Evolutionary conservation across 1,140 invertebrate genomes (phyloP).

Genomic region (Apis mellifera): Amel_HAv3.1 CM009939.2:12156501-12157000

Average conservation of each 20-base stretch:
- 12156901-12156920: too few relatives aligned
- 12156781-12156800: too few relatives aligned
- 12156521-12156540: slow-evolving; percentile 43
- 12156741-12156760: too few relatives aligned
- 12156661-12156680: slow-evolving; percentile 22
- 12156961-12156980: background rate
- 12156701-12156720: slow-evolving; percentile 43
- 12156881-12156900: too few relatives aligned
- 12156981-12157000: slow-evolving; percentile 4
- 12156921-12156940: too few relatives aligned
- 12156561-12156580: slow-evolving; percentile 29
- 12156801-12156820: background rate
- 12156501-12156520: background rate
- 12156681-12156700: slow-evolving; percentile 28
- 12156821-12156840: too few relatives aligned
- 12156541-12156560: slow-evolving; percentile 42
- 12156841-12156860: too few relatives aligned
- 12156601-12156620: slow-evolving; percentile 31
- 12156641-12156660: slow-evolving; percentile 32
- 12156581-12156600: slow-evolving; percentile 40
- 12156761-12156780: background rate
- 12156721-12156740: slow-evolving; percentile 17
- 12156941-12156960: background rate
- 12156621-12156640: slow-evolving; percentile 37
- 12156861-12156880: too few relatives aligned